Evolutionary conservation across 2,113 vertebrate species (phyloP), one percentile per base, ranked within the genome.

Genomic region (Oreochromis tanganicae): DNA sequence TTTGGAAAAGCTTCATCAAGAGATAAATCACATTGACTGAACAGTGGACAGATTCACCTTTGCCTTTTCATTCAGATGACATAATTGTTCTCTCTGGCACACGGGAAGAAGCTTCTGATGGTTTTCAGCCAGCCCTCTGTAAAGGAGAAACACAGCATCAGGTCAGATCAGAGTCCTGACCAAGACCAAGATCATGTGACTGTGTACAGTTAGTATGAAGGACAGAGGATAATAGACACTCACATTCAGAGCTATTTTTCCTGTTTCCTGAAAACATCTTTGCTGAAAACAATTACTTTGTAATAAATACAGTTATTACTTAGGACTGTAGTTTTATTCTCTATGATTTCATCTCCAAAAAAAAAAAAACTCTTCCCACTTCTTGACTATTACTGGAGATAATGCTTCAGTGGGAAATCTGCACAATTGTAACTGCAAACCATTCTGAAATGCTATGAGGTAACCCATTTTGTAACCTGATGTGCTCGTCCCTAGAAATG

Each of bases 301-400:
- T 36, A 36, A 6, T 36, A 38, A 66, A 66, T 66, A 38, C 13
- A 66, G 61, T 38, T 66, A 38, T n/a, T 7, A 5, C 34, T 68
- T 41, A 21, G n/a, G 1, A 21, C 36, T 68, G 36, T 4, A 41
- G 19, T 68, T 68, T 41, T 68, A 68, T 21, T 68, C 0, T 68
- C 63, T 41, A 14, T 68, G 36, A 68, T 41, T 68, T 68, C 63
- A 21, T 68, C 34, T 68, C n/a, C n/a, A n/a, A n/a, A n/a, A n/a
- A n/a, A n/a, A n/a, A n/a, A n/a, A n/a, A n/a, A n/a, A 0, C n/a
- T 3, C 12, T 73, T 73, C 13, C 66, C n/a, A 21, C 21, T 1
- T 73, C 21, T 0, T 46, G 2, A 73, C 38, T 46, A 0, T 27
- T 73, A 46, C 68, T 46, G 68, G 68, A 73, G 2, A 73, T 73